Percentiles rank a stretch among this genome's conserved stretches.
Conservation (phyloP, 2,888 invertebrate genomes). For the Dascillus cervinus region DNA sequence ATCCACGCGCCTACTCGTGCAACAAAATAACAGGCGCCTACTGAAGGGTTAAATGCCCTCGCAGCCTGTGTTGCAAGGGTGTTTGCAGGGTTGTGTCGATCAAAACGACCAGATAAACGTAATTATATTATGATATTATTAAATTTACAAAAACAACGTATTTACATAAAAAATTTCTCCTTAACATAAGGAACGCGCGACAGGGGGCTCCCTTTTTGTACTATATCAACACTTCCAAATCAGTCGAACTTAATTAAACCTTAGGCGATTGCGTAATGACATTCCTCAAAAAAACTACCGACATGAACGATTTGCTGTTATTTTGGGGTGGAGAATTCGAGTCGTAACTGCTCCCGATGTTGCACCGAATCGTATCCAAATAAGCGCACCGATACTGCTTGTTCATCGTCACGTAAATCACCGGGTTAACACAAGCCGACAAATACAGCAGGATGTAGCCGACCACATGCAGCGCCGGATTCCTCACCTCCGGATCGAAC, state of each 20-base stretch:
- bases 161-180: constrained; percentile 8
- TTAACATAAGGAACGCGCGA: constrained; percentile 17
- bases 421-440: constrained; percentile 86
- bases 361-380: constrained; percentile 37
- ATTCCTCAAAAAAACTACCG: constrained; percentile 35
- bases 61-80: no score
- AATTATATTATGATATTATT: no score
- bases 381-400: constrained; percentile 88
- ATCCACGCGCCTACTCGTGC: no score
- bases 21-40: no score
- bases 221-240: no score
- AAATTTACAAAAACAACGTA: no score
- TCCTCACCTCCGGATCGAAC: constrained; percentile 68
- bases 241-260: constrained; percentile 10
- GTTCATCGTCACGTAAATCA: constrained; percentile 92
- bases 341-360: constrained; percentile 33
- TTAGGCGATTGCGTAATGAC: constrained; percentile 27
- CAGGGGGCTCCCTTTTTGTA: constrained; percentile 2
- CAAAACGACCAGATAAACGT: no score
- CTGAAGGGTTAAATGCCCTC: no score
- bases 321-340: constrained; percentile 34
- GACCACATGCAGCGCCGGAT: constrained; percentile 71
- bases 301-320: constrained; percentile 35
- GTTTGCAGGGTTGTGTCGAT: no score
- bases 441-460: constrained; percentile 81